phyloP scores from a whole-genome alignment of 2,113 vertebrate genomes.

The Etheostoma spectabile region DNA sequence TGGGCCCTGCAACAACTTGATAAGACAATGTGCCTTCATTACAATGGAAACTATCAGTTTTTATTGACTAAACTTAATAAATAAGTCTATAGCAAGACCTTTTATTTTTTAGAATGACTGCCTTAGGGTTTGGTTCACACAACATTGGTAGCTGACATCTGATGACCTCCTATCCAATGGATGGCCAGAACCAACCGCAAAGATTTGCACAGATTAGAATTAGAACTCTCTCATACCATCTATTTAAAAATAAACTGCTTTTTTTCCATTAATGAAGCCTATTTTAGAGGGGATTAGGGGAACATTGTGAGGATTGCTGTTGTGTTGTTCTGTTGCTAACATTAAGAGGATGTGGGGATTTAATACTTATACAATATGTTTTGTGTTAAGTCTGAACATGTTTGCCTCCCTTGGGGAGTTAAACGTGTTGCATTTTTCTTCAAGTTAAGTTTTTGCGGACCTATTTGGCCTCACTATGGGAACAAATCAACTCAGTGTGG shows the following conservation, averaged over 20 bases:
- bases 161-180: conserved; percentile 75
- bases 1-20: neutral
- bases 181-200: conserved; percentile 77
- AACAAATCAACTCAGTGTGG: conserved; percentile 14
- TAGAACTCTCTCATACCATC: conserved; percentile 12
- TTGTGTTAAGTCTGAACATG: conserved; percentile 58
- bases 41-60: conserved; percentile 2
- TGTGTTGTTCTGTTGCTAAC: conserved; percentile 43
- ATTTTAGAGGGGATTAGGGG: conserved; percentile 34
- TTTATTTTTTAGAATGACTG: conserved; percentile 14
- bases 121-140: conserved; percentile 69
- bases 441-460: conserved; percentile 29
- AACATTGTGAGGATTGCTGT: conserved; percentile 41
- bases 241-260: conserved; percentile 28
- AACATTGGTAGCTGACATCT: conserved; percentile 59
- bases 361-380: conserved; percentile 55
- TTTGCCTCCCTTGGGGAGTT: conserved; percentile 59
- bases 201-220: conserved; percentile 49
- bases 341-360: conserved; percentile 41
- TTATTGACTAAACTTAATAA: too few relatives aligned
- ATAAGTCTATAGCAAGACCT: conserved; percentile 11
- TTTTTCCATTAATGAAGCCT: conserved; percentile 41
- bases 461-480: conserved; percentile 10
- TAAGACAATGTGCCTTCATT: conserved; percentile 1
- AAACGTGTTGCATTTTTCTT: conserved; percentile 52